Evolutionary conservation across 2,113 vertebrate genomes (phyloP).

Genomic region (Damaliscus lunatus): DNA sequence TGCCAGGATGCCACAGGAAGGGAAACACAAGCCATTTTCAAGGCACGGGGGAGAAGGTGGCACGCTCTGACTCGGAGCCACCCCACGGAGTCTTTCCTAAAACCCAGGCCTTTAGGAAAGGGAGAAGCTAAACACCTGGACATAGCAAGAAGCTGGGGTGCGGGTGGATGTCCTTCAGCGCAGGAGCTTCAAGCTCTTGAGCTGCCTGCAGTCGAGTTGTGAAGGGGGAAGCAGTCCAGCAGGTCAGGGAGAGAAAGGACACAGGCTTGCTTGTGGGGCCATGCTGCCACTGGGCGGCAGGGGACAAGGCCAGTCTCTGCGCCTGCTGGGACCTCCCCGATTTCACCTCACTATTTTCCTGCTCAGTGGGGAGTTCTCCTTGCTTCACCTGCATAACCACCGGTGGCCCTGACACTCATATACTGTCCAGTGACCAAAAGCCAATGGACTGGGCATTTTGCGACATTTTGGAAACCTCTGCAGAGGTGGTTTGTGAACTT

Average conservation of each 20-base stretch:
- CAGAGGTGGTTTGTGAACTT: neutral
- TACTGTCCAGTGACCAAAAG: neutral
- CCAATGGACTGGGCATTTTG: neutral
- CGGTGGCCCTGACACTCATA: neutral
- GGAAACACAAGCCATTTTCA: neutral
- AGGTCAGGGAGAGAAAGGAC: neutral
- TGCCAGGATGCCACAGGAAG: neutral
- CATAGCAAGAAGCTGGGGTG: neutral
- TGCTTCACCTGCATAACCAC: neutral
- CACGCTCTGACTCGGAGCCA: neutral
- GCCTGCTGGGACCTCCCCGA: neutral
- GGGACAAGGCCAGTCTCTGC: neutral
- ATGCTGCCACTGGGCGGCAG: neutral
- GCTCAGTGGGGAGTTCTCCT: neutral
- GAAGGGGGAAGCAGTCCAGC: neutral
- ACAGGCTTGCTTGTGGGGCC: neutral
- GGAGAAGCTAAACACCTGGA: neutral
- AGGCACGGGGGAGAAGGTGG: neutral
- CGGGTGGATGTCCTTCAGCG: neutral
- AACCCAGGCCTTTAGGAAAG: neutral
- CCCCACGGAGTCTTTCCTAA: neutral
- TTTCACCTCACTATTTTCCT: neutral
- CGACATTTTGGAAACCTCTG: neutral
- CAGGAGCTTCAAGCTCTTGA: neutral
- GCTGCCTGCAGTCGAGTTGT: neutral